Evolutionary conservation across 1,140 invertebrate genomes (phyloP).

Genomic region (Pemphigus obesinymphae): DNA sequence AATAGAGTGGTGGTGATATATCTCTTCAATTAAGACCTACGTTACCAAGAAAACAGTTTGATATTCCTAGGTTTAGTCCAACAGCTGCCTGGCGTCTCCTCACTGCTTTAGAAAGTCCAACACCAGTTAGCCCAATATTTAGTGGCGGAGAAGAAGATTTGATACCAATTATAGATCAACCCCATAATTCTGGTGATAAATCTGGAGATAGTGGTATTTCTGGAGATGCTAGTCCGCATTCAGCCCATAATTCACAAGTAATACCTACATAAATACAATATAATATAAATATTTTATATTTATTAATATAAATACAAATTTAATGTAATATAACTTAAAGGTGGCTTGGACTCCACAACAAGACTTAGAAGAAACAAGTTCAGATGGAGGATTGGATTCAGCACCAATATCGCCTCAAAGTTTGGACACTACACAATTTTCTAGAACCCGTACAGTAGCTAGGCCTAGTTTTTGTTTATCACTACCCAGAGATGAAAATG

Average conservation of each 20-base stretch:
- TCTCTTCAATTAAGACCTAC: slow-evolving; percentile 68
- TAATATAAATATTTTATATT: no score
- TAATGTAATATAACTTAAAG: slow-evolving; percentile 31
- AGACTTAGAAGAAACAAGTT: slow-evolving; percentile 66
- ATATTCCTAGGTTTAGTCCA: slow-evolving; percentile 73
- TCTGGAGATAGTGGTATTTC: slow-evolving; percentile 77
- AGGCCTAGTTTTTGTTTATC: slow-evolving; percentile 64
- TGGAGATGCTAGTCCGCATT: slow-evolving; percentile 60
- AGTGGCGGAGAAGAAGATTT: slow-evolving; percentile 47
- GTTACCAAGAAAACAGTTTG: slow-evolving; percentile 67
- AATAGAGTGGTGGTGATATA: slow-evolving; percentile 51
- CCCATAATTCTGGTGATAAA: slow-evolving; percentile 55
- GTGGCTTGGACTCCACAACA: slow-evolving; percentile 74
- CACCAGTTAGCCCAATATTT: slow-evolving; percentile 16
- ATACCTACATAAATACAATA: not conserved
- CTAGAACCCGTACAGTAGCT: slow-evolving; percentile 44
- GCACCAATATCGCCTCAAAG: slow-evolving; percentile 47
- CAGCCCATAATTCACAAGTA: slow-evolving; percentile 48
- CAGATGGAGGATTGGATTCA: slow-evolving; percentile 59
- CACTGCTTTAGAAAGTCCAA: slow-evolving; percentile 51
- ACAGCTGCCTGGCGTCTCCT: slow-evolving; percentile 75
- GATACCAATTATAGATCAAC: slow-evolving; percentile 43
- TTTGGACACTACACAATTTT: slow-evolving; percentile 57
- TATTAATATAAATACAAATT: not conserved
- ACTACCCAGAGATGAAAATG: slow-evolving; percentile 60